Evolutionary conservation across 2,888 invertebrate genomes (phyloP), one percentile per base, ranked within the genome.

Genomic region (Amphipoea oculea): DNA sequence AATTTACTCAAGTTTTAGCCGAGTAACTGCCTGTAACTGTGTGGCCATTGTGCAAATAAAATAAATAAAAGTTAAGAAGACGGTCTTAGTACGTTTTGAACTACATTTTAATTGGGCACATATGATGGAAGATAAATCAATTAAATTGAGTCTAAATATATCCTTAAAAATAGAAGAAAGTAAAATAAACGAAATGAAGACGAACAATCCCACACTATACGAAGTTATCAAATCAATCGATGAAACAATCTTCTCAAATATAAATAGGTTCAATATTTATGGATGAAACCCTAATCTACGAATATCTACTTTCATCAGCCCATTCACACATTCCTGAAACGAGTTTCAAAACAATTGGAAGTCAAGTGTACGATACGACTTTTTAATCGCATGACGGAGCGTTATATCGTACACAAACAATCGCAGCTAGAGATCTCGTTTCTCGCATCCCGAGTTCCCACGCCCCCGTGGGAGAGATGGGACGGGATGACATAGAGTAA

Each of bases 401-500:
- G 85, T 86, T 90, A 83, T 84, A 86, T 89, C 81, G 89, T 80
- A 80, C 77, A 88, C 83, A 87, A 86, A 90, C 89, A 89, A 90
- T 89, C 87, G 84, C 51, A 36, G 76, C 82, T 76, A 88, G 81
- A 86, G 90, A 90, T 90, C 91, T 90, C 75, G 87, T 87, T 90
- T 87, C 90, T 83, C 67, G 84, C 83, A 85, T 88, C 85, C 83
- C 63, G 66, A 82, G 84, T 91, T 90, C 90, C 85, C 90, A 90
- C 91, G 90, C 85, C 87, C 83, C 85, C 90, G 91, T 91, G 92
- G 90, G 92, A 92, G 87, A 90, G 87, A 85, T 85, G 84, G 85
- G 86, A 84, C 84, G 81, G 83, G 81, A 40, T 71, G 82, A 73
- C 82, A 84, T 14, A 67, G 69, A 73, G 23, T 87, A 77, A 14